Evolutionary conservation across 2,888 invertebrate genomes (phyloP).

Genomic region (Boloria selene): DNA sequence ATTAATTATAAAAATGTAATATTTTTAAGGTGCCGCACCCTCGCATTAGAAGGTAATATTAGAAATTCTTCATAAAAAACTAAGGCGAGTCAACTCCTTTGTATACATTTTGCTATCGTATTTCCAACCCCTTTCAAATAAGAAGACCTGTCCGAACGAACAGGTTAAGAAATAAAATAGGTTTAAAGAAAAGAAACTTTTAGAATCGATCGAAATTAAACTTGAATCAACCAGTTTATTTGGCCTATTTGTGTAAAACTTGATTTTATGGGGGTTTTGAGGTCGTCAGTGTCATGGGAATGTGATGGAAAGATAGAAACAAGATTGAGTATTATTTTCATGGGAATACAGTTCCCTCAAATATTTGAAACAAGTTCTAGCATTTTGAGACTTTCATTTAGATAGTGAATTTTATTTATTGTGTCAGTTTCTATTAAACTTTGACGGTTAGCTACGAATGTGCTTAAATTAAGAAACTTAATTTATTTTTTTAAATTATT

Average conservation of each 20-base stretch:
- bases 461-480: not conserved
- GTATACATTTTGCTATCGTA: no score
- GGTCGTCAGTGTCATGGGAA: slow-evolving; percentile 34
- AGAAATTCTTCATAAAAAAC: no score
- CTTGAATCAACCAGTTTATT: slow-evolving; percentile 27
- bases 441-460: not conserved
- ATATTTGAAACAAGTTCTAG: slow-evolving; percentile 2
- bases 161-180: slow-evolving; percentile 35
- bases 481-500: not conserved
- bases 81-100: no score
- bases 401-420: not conserved
- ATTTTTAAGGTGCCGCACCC: no score
- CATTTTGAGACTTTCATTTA: slow-evolving; percentile 1
- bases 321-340: slow-evolving; percentile 17
- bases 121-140: slow-evolving; percentile 4
- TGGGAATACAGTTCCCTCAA: slow-evolving; percentile 16
- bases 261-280: slow-evolving; percentile 27
- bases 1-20: no score
- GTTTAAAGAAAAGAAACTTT: slow-evolving; percentile 16
- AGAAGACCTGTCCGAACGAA: slow-evolving; percentile 35
- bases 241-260: slow-evolving; percentile 10
- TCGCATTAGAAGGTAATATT: no score
- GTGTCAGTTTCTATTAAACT: slow-evolving; percentile 4
- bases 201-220: slow-evolving; percentile 25
- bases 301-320: slow-evolving; percentile 12